phyloP scores from a whole-genome alignment of 2,113 vertebrate species.

The Trichomycterus rosablanca region DNA sequence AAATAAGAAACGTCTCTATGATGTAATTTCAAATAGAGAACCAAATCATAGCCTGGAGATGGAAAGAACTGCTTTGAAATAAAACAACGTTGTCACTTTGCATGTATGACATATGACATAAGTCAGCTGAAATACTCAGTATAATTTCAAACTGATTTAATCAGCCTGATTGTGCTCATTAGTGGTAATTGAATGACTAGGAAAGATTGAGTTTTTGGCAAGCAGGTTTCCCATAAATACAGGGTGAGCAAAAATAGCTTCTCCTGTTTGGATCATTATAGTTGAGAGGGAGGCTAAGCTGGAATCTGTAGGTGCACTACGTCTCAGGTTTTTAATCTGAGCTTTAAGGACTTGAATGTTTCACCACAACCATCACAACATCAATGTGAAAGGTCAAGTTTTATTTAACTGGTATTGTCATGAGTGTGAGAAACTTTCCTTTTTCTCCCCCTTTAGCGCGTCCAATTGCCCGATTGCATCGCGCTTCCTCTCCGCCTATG shows the following conservation, averaged over 20 bases:
- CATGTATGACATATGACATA: not conserved
- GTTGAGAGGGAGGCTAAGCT: conserved; percentile 1
- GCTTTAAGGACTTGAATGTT: too few relatives aligned
- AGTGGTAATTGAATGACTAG: conserved; percentile 13
- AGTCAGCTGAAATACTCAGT: not conserved
- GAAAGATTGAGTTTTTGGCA: conserved; percentile 9
- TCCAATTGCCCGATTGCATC: too few relatives aligned
- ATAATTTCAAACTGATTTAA: not conserved
- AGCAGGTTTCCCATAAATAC: conserved; percentile 4
- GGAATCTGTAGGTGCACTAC: not conserved
- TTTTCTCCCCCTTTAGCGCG: too few relatives aligned
- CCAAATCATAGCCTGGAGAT: conserved; percentile 31
- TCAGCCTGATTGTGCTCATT: conserved; percentile 10
- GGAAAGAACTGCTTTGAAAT: conserved; percentile 66
- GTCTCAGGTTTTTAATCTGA: too few relatives aligned
- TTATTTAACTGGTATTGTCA: too few relatives aligned
- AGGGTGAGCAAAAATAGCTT: conserved; percentile 1
- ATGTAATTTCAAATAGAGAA: not conserved
- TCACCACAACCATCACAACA: too few relatives aligned
- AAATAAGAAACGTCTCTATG: not conserved
- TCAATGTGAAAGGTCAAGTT: too few relatives aligned
- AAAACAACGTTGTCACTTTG: not conserved
- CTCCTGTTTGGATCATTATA: conserved; percentile 22
- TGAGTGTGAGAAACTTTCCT: too few relatives aligned
- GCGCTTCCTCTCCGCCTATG: too few relatives aligned